A percentile compares a stretch with the other conserved stretches of the same genome.
These are phyloP conservation scores for Petrocephalus schoutedeni DNA, from an alignment of 2,797 vertebrate genomes.

Conservation along the genomic window DNA sequence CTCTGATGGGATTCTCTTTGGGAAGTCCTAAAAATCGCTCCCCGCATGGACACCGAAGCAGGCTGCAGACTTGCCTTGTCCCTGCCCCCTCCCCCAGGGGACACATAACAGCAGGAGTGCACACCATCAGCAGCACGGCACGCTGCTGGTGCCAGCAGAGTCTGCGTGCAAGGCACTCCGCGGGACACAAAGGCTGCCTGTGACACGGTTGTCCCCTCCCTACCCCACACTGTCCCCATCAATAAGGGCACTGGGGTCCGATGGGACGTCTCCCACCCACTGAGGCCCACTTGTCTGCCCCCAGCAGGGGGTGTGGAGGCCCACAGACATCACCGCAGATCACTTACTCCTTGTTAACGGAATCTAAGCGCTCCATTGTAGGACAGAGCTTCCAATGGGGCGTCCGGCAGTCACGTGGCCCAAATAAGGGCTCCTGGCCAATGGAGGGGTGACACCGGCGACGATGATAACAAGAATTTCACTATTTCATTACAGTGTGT, in stretches of 20 bases:
- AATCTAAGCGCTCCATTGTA: constrained; percentile 26
- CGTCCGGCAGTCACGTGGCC: constrained; percentile 31
- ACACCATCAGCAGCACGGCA: constrained; percentile 31
- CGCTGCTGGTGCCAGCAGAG: constrained; percentile 20
- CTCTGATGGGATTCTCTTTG: background rate
- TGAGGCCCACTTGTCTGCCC: constrained; percentile 38
- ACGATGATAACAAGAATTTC: background rate
- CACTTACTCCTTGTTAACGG: constrained; percentile 33
- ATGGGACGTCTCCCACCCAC: constrained; percentile 31
- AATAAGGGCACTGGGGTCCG: constrained; percentile 40
- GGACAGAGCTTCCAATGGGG: constrained; percentile 21
- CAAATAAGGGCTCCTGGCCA: constrained; percentile 44
- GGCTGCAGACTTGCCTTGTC: background rate
- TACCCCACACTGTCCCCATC: constrained; percentile 34
- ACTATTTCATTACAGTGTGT: background rate
- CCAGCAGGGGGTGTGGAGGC: constrained; percentile 38
- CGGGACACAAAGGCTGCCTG: constrained; percentile 53
- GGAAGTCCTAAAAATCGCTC: background rate
- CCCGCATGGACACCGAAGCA: background rate
- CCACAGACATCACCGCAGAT: constrained; percentile 43
- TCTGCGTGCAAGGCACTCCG: constrained; percentile 19
- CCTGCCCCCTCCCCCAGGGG: background rate
- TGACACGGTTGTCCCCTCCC: constrained; percentile 50
- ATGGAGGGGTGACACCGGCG: background rate
- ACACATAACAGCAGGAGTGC: background rate